Evolutionary conservation across 2,797 vertebrate species (phyloP).

Genomic region (Prionace glauca): DNA sequence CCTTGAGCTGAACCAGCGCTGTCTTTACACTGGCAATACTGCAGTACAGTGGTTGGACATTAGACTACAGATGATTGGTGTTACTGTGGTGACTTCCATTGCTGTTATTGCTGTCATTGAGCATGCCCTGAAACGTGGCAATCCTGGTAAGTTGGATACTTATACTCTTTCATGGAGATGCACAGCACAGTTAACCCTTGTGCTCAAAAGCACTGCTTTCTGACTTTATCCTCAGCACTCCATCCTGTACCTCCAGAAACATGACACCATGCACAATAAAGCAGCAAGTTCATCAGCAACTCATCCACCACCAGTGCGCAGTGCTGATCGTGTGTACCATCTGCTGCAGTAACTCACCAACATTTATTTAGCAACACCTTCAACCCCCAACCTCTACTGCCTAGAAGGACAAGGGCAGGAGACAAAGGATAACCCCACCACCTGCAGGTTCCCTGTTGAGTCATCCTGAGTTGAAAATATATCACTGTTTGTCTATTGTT

Average conservation of each 20-base stretch:
- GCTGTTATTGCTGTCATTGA: conserved; percentile 76
- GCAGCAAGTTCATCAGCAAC: not conserved
- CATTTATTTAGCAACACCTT: not conserved
- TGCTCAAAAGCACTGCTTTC: not conserved
- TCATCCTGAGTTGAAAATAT: not conserved
- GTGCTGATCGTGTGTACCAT: not conserved
- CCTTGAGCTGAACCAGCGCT: conserved; percentile 85
- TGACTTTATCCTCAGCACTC: not conserved
- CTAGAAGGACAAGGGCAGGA: not conserved
- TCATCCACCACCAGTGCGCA: not conserved
- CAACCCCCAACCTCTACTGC: not conserved
- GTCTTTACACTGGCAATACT: conserved; percentile 76
- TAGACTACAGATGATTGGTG: conserved; percentile 90
- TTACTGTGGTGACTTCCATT: conserved; percentile 73
- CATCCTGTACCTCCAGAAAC: not conserved
- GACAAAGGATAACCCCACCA: not conserved
- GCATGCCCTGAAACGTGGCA: conserved; percentile 67
- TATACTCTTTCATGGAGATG: not conserved
- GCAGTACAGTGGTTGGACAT: conserved; percentile 88
- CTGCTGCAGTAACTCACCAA: not conserved
- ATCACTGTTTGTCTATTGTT: too few species aligned
- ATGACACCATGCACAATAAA: not conserved
- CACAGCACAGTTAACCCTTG: not conserved
- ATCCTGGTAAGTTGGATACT: conserved; percentile 69
- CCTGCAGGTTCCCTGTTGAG: not conserved